Evolutionary conservation across 2,113 vertebrate genomes (phyloP).

Genomic region (Choloepus hoffmanni): DNA sequence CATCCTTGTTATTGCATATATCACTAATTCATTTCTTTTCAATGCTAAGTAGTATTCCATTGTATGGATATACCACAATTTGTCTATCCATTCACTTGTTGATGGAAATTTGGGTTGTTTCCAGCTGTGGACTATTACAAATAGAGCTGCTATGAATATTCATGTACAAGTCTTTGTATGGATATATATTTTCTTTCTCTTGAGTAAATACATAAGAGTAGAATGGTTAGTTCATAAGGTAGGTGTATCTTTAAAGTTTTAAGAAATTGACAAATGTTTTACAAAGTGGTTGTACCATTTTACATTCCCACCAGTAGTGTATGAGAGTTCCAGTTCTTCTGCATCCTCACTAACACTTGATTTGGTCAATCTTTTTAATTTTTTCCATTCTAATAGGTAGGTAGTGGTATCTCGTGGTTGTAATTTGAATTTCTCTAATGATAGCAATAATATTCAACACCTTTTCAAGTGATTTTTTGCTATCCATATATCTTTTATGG

Average conservation of each 20-base stretch:
- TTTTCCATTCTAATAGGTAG: constrained; percentile 3
- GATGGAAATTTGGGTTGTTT: background rate
- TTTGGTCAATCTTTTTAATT: constrained; percentile 1
- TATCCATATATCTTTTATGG: background rate
- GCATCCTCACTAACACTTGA: background rate
- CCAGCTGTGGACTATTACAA: background rate
- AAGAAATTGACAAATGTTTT: constrained; percentile 22
- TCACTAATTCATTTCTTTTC: constrained; percentile 21
- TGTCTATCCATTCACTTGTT: constrained; percentile 16
- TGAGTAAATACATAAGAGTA: constrained; percentile 14
- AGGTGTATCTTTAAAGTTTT: background rate
- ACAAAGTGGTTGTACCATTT: background rate
- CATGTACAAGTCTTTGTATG: background rate
- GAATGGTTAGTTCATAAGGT: background rate
- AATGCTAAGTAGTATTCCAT: background rate
- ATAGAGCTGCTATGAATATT: constrained; percentile 33
- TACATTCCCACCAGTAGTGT: background rate
- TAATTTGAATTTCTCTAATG: constrained; percentile 22
- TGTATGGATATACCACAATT: background rate
- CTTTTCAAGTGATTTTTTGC: constrained; percentile 18
- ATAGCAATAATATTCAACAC: background rate
- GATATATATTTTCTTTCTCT: background rate
- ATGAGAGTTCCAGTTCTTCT: background rate
- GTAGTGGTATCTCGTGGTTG: background rate
- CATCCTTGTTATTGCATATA: background rate